Evolutionary conservation across 2,113 vertebrate genomes (phyloP).

Genomic region (Nothoprocta perdicaria): DNA sequence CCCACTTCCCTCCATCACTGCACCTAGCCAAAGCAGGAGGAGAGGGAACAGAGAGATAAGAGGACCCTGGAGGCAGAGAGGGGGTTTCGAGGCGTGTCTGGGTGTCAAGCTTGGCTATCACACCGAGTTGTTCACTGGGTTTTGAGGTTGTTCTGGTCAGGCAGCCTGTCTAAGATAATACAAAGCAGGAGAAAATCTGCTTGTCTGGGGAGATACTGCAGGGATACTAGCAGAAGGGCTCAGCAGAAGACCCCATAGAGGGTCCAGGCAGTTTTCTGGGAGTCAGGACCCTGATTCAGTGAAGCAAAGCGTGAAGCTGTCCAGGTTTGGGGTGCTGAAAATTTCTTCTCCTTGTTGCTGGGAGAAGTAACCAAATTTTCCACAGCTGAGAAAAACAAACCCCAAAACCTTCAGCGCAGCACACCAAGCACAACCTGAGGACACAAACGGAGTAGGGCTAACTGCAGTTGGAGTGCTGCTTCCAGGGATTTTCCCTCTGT

Average conservation of each 20-base stretch:
- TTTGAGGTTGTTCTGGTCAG: background rate
- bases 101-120: background rate
- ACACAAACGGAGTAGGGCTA: background rate
- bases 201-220: background rate
- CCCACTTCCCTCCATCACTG: background rate
- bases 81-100: background rate
- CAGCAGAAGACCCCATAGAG: background rate
- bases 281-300: fast-evolving
- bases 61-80: background rate
- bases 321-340: background rate
- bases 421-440: background rate
- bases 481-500: background rate
- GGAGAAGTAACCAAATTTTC: background rate
- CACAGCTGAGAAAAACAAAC: background rate
- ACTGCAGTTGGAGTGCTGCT: background rate
- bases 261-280: background rate
- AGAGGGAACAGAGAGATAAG: background rate
- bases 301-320: background rate
- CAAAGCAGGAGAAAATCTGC: background rate
- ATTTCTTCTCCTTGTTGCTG: background rate
- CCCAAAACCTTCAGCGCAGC: background rate
- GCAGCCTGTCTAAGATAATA: background rate
- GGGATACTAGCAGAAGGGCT: background rate
- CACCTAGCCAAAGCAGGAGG: background rate
- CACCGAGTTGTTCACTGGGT: fast-evolving